Percentiles rank a stretch among this genome's conserved stretches.
These are phyloP conservation scores for Pediacus dermestoides DNA, from an alignment of 2,888 invertebrate species.

Conservation along the genomic window DNA sequence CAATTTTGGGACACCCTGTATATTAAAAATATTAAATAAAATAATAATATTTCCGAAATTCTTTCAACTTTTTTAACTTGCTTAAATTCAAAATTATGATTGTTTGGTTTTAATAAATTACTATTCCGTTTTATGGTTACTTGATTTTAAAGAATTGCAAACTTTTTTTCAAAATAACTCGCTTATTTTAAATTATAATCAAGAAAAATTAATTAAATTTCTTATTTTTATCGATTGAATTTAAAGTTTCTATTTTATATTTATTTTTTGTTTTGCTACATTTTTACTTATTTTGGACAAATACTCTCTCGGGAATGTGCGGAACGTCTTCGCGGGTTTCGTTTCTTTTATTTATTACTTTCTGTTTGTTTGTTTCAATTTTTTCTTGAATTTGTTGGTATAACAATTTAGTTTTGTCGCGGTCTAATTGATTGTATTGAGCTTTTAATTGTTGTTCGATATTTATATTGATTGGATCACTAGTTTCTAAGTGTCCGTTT, in stretches of 20 bases:
- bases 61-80: no score
- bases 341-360: not conserved
- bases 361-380: not conserved
- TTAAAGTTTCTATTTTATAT: constrained; percentile 7
- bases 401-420: constrained; percentile 14
- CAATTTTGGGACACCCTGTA: no score
- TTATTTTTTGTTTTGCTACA: constrained; percentile 8
- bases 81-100: no score
- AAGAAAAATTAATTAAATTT: no score
- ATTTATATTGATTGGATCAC: constrained; percentile 13
- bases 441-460: constrained; percentile 12
- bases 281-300: constrained; percentile 8
- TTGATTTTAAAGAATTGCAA: no score
- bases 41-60: no score
- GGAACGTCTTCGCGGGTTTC: constrained; percentile 10
- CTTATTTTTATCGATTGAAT: constrained; percentile 2
- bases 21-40: no score
- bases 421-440: constrained; percentile 8
- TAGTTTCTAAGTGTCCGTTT: constrained; percentile 12
- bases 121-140: no score
- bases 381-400: constrained; percentile 7
- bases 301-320: constrained; percentile 6
- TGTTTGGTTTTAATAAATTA: no score
- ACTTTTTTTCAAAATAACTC: no score
- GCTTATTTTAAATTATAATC: no score